phyloP scores from a whole-genome alignment of 30 jellyfish, hydroid and myxozoan genomes.

The Chrysaora quinquecirrha region DNA sequence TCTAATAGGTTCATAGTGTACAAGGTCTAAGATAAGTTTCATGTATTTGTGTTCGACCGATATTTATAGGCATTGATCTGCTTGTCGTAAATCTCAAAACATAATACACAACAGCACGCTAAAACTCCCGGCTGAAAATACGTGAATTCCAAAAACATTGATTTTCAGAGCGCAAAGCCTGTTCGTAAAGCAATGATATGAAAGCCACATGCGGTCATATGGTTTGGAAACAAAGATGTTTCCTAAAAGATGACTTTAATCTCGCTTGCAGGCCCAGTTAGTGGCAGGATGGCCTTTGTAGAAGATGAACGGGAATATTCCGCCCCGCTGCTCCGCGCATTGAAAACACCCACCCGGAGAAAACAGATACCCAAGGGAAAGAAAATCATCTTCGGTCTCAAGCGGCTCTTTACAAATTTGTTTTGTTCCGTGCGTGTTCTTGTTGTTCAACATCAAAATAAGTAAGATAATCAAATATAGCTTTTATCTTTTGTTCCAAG shows the following conservation, averaged over 20 bases:
- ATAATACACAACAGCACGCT: too few species aligned
- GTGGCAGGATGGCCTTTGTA: conserved; percentile 63
- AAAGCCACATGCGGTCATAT: conserved; percentile 25
- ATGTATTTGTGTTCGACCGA: too few species aligned
- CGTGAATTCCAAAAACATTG: too few species aligned
- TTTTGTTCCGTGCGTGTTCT: conserved; percentile 54
- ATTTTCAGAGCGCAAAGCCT: too few species aligned
- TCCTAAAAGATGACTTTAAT: conserved; percentile 3
- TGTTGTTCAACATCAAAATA: conserved; percentile 31
- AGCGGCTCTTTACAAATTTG: conserved; percentile 38
- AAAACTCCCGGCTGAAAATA: too few species aligned
- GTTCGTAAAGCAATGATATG: too few species aligned
- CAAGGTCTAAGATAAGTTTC: too few species aligned
- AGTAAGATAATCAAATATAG: conserved; percentile 47
- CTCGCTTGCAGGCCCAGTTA: conserved; percentile 50
- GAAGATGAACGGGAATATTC: conserved; percentile 26
- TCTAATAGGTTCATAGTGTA: too few species aligned
- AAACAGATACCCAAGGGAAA: conserved; percentile 61
- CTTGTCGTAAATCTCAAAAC: too few species aligned
- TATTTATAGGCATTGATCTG: too few species aligned
- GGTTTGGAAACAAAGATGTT: background rate
- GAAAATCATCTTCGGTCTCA: conserved; percentile 59
- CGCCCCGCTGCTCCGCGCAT: conserved; percentile 69
- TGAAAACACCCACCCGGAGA: conserved; percentile 51
- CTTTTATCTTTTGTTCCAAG: conserved; percentile 37